Evolutionary conservation across 2,888 invertebrate species (phyloP), one percentile per base, ranked within the genome.

Genomic region (Dorcus hopei): DNA sequence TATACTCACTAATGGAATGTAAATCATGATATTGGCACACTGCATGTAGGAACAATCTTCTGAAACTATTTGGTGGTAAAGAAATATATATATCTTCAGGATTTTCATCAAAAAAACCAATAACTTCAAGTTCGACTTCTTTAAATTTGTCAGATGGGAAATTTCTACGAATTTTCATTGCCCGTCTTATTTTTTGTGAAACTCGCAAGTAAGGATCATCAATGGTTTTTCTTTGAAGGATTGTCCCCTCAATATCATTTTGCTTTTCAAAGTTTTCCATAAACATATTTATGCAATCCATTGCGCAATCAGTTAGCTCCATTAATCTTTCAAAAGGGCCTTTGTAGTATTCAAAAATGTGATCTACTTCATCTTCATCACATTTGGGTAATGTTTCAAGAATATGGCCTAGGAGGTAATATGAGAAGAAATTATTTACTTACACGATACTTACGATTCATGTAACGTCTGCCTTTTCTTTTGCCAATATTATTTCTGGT

Each of bases 221-320:
- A 38, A 6, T 16, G 14, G 14, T 23, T 47, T 54, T 54, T 38
- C 39, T 9, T 9, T 19, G 45, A 7, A 45, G 9, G 19, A 19
- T 19, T 16, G 3, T 11, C 16, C 9, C 19, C 4, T 45, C n/a
- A 3, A 11, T 23, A 16, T 9, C 19, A 47, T 47, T 16, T 9
- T 11, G 11, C 53, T 74, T 74, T 62, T 75, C 75, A 3, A 74
- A 72, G 42, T 74, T 73, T 48, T 73, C 72, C 2, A 72, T 71
- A 23, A 70, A 68, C 41, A 66, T 66, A 40, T 73, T 70, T 5
- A 75, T 59, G 14, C 70, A 58, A 52, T 72, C 69, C 19, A 75
- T 57, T 4, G 72, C 72, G 47, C 71, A 26, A 14, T 38, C 48
- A 8, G 43, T 16, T 9, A 14, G 38, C 23, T 54, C 54, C 54